Conservation (phyloP, 2,888 invertebrate genomes). For the Creontiades dilutus region DNA sequence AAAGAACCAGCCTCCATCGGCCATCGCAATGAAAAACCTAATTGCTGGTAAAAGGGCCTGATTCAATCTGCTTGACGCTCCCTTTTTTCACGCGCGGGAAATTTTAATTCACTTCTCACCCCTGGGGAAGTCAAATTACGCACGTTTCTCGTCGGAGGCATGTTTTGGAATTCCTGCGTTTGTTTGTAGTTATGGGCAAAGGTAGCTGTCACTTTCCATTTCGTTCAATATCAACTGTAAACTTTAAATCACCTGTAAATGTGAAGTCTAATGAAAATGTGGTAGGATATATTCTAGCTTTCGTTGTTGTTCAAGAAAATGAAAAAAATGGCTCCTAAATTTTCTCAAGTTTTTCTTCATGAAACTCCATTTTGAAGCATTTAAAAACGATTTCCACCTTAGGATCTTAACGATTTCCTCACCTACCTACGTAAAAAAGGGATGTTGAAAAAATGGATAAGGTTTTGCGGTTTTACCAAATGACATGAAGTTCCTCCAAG, state of each 20-base stretch:
- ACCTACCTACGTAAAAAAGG: no score
- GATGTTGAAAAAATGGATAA: no score
- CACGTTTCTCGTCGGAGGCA: not conserved
- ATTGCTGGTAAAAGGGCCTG: conserved; percentile 47
- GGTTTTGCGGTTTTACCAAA: no score
- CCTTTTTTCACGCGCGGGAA: conserved; percentile 14
- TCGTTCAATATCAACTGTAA: not conserved
- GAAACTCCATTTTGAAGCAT: not conserved
- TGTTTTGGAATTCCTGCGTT: conserved; percentile 17
- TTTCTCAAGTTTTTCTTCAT: no score
- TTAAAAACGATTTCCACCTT: not conserved
- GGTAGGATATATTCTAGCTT: no score
- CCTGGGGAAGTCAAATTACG: no score
- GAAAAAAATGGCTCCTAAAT: no score
- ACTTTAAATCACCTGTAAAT: no score
- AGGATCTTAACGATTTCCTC: no score
- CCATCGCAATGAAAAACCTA: conserved; percentile 47
- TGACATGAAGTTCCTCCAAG: no score
- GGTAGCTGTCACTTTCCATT: not conserved
- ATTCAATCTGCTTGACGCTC: conserved; percentile 33
- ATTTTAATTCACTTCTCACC: conserved; percentile 46
- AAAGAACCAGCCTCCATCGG: conserved; percentile 12
- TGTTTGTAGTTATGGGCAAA: not conserved
- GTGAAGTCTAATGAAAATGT: no score
- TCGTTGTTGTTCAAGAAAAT: no score